These are phyloP conservation scores for Hiodon alosoides DNA, from an alignment of 2,113 vertebrate genomes.

Conservation along the genomic window DNA sequence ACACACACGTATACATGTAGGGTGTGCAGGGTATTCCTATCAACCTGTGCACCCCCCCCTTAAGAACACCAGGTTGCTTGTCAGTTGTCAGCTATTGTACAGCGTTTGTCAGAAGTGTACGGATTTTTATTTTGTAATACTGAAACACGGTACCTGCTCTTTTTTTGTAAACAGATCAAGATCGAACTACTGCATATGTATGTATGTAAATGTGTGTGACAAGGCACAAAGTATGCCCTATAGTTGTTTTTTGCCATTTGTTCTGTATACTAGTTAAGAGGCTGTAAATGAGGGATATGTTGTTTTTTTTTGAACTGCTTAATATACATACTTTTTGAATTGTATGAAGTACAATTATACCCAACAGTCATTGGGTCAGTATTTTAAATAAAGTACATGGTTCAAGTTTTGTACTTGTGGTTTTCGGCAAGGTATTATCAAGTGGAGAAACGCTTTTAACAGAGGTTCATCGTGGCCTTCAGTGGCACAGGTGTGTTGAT, in stretches of 20 bases:
- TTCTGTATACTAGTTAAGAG: not conserved
- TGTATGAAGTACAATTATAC: slow-evolving; percentile 7
- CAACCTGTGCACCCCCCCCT: too few relatives aligned
- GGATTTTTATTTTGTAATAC: too few relatives aligned
- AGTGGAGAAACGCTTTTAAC: too few relatives aligned
- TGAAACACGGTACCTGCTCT: too few relatives aligned
- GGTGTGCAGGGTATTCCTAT: too few relatives aligned
- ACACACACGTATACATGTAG: too few relatives aligned
- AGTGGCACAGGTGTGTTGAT: too few relatives aligned
- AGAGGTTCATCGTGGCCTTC: too few relatives aligned
- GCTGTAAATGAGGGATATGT: not conserved
- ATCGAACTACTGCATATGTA: not conserved
- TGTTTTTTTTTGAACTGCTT: not conserved
- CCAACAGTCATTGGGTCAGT: not conserved
- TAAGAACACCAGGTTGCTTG: too few relatives aligned
- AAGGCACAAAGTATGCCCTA: not conserved
- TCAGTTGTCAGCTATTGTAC: not conserved
- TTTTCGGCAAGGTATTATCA: not conserved
- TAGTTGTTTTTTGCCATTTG: not conserved
- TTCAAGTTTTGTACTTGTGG: not conserved
- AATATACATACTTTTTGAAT: not conserved
- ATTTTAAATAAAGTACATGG: slow-evolving; percentile 16
- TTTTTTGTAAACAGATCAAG: too few relatives aligned
- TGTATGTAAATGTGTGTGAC: not conserved
- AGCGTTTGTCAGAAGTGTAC: not conserved